A percentile compares a stretch with the other conserved stretches of the same genome.
These are phyloP conservation scores for Hydractinia echinata DNA, from an alignment of 30 jellyfish, hydroid and myxozoan genomes.

Conservation along the genomic window DNA sequence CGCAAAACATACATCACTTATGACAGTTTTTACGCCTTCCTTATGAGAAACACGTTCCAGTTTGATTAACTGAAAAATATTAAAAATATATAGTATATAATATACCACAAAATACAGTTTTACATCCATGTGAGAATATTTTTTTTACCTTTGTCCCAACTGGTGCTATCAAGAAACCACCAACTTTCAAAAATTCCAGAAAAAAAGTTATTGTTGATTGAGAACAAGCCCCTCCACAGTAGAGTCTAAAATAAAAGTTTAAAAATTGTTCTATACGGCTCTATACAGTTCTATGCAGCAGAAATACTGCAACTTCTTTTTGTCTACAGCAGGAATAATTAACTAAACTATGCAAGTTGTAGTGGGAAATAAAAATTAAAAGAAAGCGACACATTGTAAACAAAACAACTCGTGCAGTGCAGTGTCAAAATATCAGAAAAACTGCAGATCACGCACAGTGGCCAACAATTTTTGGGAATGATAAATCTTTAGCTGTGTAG, in stretches of 20 bases:
- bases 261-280: background rate
- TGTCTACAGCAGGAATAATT: too few relatives aligned
- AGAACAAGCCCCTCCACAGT: slow-evolving; percentile 96
- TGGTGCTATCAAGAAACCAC: slow-evolving; percentile 96
- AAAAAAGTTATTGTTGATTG: slow-evolving; percentile 76
- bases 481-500: too few relatives aligned
- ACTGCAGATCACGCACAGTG: too few relatives aligned
- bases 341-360: too few relatives aligned
- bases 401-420: too few relatives aligned
- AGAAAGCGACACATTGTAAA: too few relatives aligned
- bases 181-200: slow-evolving; percentile 83
- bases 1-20: slow-evolving; percentile 93
- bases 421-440: too few relatives aligned
- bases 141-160: slow-evolving; percentile 78
- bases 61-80: slow-evolving; percentile 60
- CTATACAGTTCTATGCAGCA: too few relatives aligned
- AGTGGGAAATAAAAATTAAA: too few relatives aligned
- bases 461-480: too few relatives aligned
- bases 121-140: background rate
- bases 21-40: slow-evolving; percentile 81
- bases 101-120: background rate
- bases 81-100: background rate
- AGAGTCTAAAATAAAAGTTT: slow-evolving; percentile 43
- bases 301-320: background rate
- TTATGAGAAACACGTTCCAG: slow-evolving; percentile 75